Evolutionary conservation across 2,888 invertebrate genomes (phyloP).

Genomic region (Meiosimyza platycephala): DNA sequence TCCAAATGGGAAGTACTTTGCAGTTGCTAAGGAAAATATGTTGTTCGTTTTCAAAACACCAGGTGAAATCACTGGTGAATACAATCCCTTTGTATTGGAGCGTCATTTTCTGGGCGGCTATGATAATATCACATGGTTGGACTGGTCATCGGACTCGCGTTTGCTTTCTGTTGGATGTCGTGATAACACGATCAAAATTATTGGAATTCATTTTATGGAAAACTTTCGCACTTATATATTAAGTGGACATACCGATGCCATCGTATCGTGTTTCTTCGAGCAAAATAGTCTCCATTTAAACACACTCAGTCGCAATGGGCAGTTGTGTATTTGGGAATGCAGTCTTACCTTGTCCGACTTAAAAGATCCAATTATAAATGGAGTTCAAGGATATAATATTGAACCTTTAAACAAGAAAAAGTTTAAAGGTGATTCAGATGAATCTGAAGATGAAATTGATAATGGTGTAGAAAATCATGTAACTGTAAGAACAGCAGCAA

Average conservation of each 20-base stretch:
- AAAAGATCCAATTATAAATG: slow-evolving; percentile 30
- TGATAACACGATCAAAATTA: slow-evolving; percentile 88
- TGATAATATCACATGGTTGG: slow-evolving; percentile 86
- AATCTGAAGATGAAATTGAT: slow-evolving; percentile 77
- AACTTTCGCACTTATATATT: slow-evolving; percentile 84
- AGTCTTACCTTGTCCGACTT: slow-evolving; percentile 79
- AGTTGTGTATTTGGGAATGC: slow-evolving; percentile 83
- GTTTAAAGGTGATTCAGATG: slow-evolving; percentile 70
- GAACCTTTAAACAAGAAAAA: slow-evolving; percentile 39
- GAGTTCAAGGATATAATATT: neutral
- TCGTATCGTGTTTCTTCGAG: slow-evolving; percentile 91
- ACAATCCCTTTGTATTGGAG: slow-evolving; percentile 88
- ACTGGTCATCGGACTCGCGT: slow-evolving; percentile 94
- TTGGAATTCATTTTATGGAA: slow-evolving; percentile 77
- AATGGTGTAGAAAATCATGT: slow-evolving; percentile 41
- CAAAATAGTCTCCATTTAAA: slow-evolving; percentile 85
- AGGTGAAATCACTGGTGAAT: slow-evolving; percentile 81
- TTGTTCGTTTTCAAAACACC: slow-evolving; percentile 90
- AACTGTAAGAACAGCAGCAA: neutral
- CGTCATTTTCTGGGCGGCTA: slow-evolving; percentile 83
- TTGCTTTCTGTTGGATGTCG: slow-evolving; percentile 90
- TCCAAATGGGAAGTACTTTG: slow-evolving; percentile 93
- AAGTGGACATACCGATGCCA: slow-evolving; percentile 85
- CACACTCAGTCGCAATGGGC: slow-evolving; percentile 86
- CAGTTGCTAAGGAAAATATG: slow-evolving; percentile 87